These are phyloP conservation scores for Trachops cirrhosus DNA, from an alignment of 2,797 vertebrate genomes.

Conservation along the genomic window DNA sequence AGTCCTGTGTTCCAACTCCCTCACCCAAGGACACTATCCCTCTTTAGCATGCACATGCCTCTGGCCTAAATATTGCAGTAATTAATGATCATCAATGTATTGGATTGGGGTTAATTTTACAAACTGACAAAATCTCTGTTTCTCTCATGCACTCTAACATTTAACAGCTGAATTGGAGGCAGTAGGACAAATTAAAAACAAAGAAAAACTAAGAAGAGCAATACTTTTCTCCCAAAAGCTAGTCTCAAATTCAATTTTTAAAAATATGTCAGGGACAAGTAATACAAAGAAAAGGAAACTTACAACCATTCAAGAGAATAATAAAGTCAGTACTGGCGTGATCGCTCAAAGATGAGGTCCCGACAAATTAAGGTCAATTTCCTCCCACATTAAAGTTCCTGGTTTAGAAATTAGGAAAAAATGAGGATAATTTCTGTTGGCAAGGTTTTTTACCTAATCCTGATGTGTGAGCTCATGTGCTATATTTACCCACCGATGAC, in stretches of 20 bases:
- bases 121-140: background rate
- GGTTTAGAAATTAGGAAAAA: background rate
- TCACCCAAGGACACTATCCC: background rate
- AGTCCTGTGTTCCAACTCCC: background rate
- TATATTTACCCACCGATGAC: background rate
- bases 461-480: background rate
- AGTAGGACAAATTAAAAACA: conserved; percentile 18
- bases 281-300: background rate
- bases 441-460: background rate
- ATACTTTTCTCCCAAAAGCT: background rate
- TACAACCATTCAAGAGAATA: background rate
- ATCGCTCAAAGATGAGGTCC: background rate
- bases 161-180: background rate
- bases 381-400: background rate
- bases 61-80: background rate
- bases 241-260: conserved; percentile 22
- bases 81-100: background rate
- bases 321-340: background rate
- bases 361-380: background rate
- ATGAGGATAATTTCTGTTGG: background rate
- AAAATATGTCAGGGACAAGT: background rate
- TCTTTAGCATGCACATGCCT: background rate
- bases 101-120: background rate
- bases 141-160: background rate
- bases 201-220: conserved; percentile 7